These are phyloP conservation scores for Aelia acuminata DNA, from an alignment of 2,888 invertebrate species.

Conservation along the genomic window DNA sequence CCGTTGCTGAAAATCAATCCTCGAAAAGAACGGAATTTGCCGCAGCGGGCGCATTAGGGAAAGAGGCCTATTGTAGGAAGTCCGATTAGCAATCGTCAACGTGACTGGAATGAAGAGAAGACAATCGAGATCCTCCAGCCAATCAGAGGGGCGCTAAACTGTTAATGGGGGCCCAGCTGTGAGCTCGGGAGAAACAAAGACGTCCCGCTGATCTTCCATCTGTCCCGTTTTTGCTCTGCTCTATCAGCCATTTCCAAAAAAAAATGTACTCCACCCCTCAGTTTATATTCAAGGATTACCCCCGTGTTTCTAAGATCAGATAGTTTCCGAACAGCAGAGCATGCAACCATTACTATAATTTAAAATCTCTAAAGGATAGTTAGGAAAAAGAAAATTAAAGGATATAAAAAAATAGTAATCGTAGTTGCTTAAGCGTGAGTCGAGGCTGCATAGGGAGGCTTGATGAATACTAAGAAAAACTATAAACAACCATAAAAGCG, in stretches of 20 bases:
- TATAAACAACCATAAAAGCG: no score
- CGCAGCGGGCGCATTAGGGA: neutral
- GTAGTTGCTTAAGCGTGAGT: no score
- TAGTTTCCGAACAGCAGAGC: no score
- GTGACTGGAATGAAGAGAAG: neutral
- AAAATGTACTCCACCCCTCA: neutral
- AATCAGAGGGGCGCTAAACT: neutral
- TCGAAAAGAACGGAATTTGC: neutral
- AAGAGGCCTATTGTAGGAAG: neutral
- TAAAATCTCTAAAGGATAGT: no score
- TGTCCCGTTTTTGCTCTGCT: neutral
- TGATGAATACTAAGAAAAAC: no score
- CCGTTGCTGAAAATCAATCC: neutral
- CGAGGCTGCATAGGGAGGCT: no score
- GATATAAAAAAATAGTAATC: no score
- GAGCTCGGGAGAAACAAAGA: neutral
- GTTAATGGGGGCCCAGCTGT: conserved; percentile 15
- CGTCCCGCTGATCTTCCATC: neutral
- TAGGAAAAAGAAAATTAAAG: no score
- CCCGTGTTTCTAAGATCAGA: no score
- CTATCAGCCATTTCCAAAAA: neutral
- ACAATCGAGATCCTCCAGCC: neutral
- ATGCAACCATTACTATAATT: no score
- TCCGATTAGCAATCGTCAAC: neutral
- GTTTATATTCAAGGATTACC: no score